A percentile compares a stretch with the other conserved stretches of the same genome.
These are phyloP conservation scores for Taenioides sp. DNA, from an alignment of 2,797 vertebrate genomes.

Conservation along the genomic window DNA sequence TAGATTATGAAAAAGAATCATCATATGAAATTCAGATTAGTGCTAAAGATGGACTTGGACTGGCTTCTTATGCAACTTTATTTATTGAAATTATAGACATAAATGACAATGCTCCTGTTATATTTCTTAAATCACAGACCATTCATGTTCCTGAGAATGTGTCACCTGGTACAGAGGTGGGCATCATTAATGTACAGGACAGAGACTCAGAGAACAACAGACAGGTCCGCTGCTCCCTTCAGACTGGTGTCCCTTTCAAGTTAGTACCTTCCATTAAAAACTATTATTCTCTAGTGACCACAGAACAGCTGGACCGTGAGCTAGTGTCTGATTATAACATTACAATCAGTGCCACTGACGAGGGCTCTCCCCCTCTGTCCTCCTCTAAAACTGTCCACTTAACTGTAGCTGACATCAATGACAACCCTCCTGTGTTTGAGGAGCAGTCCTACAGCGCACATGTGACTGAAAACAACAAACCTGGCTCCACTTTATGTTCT, in stretches of 20 bases:
- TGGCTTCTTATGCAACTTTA: neutral
- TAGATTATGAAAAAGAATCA: neutral
- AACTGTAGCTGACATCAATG: conserved; percentile 56
- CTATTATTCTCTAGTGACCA: conserved; percentile 76
- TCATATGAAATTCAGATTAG: neutral
- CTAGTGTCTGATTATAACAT: conserved; percentile 59
- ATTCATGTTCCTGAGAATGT: conserved; percentile 33
- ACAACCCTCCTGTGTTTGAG: conserved; percentile 32
- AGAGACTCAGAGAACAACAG: conserved; percentile 74
- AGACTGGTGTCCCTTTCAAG: conserved; percentile 73
- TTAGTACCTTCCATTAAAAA: conserved; percentile 77
- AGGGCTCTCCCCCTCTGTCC: conserved; percentile 63
- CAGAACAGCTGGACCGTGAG: conserved; percentile 60
- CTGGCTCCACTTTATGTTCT: conserved; percentile 53
- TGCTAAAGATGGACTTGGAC: neutral
- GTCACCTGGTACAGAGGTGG: conserved; percentile 34
- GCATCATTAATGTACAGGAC: conserved; percentile 73
- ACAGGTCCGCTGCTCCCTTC: conserved; percentile 71
- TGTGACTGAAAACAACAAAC: conserved; percentile 21
- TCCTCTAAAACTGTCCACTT: conserved; percentile 52
- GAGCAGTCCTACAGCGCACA: too few relatives aligned
- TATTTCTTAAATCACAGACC: neutral
- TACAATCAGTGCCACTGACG: conserved; percentile 68
- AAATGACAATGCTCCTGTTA: neutral
- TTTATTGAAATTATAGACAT: neutral